phyloP scores from a whole-genome alignment of 1,140 invertebrate genomes.

The Bombus impatiens region DNA sequence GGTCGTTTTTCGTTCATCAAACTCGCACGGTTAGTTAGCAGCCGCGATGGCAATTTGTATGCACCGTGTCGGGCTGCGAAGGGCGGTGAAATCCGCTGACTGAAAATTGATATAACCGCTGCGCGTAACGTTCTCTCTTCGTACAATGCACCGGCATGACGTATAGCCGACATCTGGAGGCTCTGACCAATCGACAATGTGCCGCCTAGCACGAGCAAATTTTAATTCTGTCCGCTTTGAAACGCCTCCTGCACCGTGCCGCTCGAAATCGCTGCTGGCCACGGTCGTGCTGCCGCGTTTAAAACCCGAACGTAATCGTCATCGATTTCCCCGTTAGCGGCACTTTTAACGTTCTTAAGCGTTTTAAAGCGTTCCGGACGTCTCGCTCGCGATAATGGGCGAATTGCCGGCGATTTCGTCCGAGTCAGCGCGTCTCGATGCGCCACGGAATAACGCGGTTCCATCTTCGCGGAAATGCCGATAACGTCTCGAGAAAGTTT shows the following conservation, averaged over 20 bases:
- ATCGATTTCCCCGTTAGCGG: conserved; percentile 27
- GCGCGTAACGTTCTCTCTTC: conserved; percentile 22
- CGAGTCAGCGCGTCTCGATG: conserved; percentile 25
- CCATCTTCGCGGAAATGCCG: conserved; percentile 3
- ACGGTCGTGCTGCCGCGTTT: not conserved
- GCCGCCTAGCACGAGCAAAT: not conserved
- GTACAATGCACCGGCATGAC: conserved; percentile 43
- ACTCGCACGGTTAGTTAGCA: conserved; percentile 65
- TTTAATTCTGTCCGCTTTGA: not conserved
- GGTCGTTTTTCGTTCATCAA: conserved; percentile 16
- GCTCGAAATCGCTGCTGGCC: too few relatives aligned
- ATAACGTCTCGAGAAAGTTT: conserved; percentile 27
- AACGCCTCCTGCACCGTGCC: too few relatives aligned
- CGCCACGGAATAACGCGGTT: not conserved
- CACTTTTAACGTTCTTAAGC: conserved; percentile 16
- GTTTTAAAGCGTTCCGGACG: not conserved
- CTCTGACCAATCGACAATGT: conserved; percentile 14
- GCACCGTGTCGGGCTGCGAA: conserved; percentile 33
- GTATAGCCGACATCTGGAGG: conserved; percentile 58
- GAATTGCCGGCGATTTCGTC: conserved; percentile 16
- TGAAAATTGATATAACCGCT: conserved; percentile 65
- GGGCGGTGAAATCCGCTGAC: conserved; percentile 35
- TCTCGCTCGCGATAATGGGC: not conserved
- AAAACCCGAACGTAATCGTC: conserved; percentile 14
- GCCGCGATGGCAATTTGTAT: conserved; percentile 67